Base-by-base conservation (phyloP, 2,888 invertebrate genomes). In the Himalopsyche anomala region DNA sequence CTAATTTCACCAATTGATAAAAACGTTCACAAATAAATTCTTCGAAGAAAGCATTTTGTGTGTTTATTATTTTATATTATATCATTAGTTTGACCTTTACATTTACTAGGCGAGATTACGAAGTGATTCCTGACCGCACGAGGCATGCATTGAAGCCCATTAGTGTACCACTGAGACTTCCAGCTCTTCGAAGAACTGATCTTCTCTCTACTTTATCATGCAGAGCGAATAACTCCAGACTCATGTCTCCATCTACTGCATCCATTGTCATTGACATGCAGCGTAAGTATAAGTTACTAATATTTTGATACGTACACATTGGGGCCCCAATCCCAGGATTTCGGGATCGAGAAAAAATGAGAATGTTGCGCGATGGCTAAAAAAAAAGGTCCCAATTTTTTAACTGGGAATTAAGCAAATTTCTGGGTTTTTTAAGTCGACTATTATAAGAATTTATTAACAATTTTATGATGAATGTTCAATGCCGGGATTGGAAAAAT, bases 211-310 rank as follows among this genome's bases (percentile, higher is more conserved):
- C 92, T 74, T 94, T 93, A 91, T 94, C 94, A 81, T 95, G 95
- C 90, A 93, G 94, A 90, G 94, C 94, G 51, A 93, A 93, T 90
- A 95, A 94, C 90, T 94, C 94, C 89, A 93, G 94, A 89, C 91
- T 94, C 89, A 94, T 94, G 86, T 92, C 93, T 40, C 94, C 95
- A 1, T 91, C 94, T 74, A 92, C 93, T n/a, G 92, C 94, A 80
- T 91, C 93, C 79, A 92, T 95, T 84, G 93, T 93, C 87, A 92
- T 95, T 85, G 94, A 95, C 90, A 94, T 95, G 93, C 85, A 86
- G 80, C 74, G 88, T 88, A 62, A 86, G 86, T 88, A 81, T 42
- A 6, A 0, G 3, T 51, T 51, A 51, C 5, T 51, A 4, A 51
- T 51, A 15, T 51, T 12, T 12, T 51, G 15, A 51, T 2, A 42